phyloP scores from a whole-genome alignment of 2,797 vertebrate species.

The Pseudochromis fuscus region DNA sequence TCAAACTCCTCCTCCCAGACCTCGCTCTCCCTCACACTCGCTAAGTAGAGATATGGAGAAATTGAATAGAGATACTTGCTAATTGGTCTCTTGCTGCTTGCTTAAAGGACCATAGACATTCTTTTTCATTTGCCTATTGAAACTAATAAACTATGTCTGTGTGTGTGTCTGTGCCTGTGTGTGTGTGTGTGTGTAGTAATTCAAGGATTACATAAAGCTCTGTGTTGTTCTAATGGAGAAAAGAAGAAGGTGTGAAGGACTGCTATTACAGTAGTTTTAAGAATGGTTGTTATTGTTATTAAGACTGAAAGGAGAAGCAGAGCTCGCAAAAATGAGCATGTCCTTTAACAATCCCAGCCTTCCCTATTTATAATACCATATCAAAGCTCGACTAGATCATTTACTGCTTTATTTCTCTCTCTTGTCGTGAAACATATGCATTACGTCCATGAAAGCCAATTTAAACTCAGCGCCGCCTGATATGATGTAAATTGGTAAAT shows the following conservation, averaged over 20 bases:
- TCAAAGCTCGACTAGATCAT: constrained; percentile 67
- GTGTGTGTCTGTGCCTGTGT: constrained; percentile 21
- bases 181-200: constrained; percentile 46
- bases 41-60: constrained; percentile 81
- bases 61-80: constrained; percentile 87
- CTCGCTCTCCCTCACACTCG: constrained; percentile 78
- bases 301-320: constrained; percentile 49
- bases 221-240: constrained; percentile 60
- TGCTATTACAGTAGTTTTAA: constrained; percentile 66
- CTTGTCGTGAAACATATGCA: constrained; percentile 64
- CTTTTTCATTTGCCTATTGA: constrained; percentile 82
- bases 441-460: constrained; percentile 67
- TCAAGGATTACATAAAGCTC: constrained; percentile 74
- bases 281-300: constrained; percentile 59
- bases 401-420: constrained; percentile 59
- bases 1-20: constrained; percentile 82
- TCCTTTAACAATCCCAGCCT: constrained; percentile 52
- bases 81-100: constrained; percentile 89
- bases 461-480: constrained; percentile 62
- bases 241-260: constrained; percentile 73
- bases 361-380: constrained; percentile 44
- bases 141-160: constrained; percentile 81
- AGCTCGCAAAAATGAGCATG: constrained; percentile 51
- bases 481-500: constrained; percentile 80
- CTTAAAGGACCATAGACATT: constrained; percentile 86